A percentile compares a stretch with the other conserved stretches of the same genome.
Conservation (phyloP, 1,140 invertebrate genomes). For the Prorops nasuta region DNA sequence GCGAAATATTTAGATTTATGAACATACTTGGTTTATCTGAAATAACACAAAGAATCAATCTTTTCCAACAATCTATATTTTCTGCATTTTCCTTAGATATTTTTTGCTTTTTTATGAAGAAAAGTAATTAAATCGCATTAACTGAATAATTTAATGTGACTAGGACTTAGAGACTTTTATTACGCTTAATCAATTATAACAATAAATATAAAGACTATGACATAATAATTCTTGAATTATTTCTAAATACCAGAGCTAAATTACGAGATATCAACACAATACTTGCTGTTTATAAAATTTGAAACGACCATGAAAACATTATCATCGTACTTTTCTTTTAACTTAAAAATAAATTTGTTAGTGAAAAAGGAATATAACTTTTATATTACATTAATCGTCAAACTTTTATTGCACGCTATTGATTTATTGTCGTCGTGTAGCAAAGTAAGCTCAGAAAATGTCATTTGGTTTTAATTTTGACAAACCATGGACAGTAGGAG, state of each 20-base stretch:
- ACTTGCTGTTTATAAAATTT: slow-evolving; percentile 6
- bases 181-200: neutral
- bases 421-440: no score
- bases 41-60: slow-evolving; percentile 5
- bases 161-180: neutral
- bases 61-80: slow-evolving; percentile 2
- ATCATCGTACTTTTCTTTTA: no score
- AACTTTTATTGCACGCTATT: no score
- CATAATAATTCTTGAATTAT: neutral
- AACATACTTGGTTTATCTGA: no score
- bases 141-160: neutral
- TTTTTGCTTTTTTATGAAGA: slow-evolving; percentile 4
- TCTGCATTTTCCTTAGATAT: slow-evolving; percentile 9
- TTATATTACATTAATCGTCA: no score
- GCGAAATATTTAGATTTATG: no score
- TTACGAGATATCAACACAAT: neutral
- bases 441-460: no score
- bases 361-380: no score
- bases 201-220: neutral
- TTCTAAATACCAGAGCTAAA: neutral
- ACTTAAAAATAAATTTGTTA: no score
- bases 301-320: no score
- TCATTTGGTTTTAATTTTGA: no score
- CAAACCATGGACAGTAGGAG: no score
- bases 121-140: neutral